Base-by-base conservation (phyloP, 2,888 invertebrate species). In the Thymelicus acteon region DNA sequence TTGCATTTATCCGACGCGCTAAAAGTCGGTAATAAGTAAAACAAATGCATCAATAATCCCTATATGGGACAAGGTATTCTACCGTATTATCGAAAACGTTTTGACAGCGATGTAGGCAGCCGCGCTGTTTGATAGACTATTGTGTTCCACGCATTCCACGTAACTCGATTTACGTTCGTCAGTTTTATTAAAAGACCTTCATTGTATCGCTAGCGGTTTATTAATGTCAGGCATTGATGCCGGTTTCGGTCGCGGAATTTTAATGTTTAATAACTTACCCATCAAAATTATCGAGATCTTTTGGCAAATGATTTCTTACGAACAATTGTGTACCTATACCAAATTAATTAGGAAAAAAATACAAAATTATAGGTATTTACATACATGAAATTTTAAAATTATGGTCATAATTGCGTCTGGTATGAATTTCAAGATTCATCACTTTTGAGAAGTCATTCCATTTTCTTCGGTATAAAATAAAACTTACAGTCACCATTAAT, bases 121-220 rank as follows among this genome's bases (percentile, higher is more conserved):
- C 60, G 40, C n/a, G 60, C 44, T 72, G 68, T 77, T 77, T 79
- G 81, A 82, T 82, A 76, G 80, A 78, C 79, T 68, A 82, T 82
- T 82, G 82, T 81, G 72, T 79, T 73, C 67, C 67, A 58, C 60
- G 61, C 70, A 76, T 79, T 73, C 67, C 67, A 58, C 60, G 61
- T 68, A 76, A 73, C 76, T 79, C 71, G 67, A 77, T 77, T 78
- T 74, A 72, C 67, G 73, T 73, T 77, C 75, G 74, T 72, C 60
- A 67, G 72, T 78, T 79, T 76, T 78, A 62, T 57, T 58, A 60
- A 62, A 19, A 60, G 60, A 60, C 67, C 67, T 52, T 67, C 60
- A 52, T n/a, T 67, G 13, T 68, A 68, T 68, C 54, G 61, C 44
- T 47, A 8, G n/a, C 61, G 52, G 19, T 67, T 67, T 40, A 67